Percentiles rank a stretch among this genome's conserved stretches.
phyloP scores from a whole-genome alignment of 2,888 invertebrate genomes.

The Eristalis intricaria region DNA sequence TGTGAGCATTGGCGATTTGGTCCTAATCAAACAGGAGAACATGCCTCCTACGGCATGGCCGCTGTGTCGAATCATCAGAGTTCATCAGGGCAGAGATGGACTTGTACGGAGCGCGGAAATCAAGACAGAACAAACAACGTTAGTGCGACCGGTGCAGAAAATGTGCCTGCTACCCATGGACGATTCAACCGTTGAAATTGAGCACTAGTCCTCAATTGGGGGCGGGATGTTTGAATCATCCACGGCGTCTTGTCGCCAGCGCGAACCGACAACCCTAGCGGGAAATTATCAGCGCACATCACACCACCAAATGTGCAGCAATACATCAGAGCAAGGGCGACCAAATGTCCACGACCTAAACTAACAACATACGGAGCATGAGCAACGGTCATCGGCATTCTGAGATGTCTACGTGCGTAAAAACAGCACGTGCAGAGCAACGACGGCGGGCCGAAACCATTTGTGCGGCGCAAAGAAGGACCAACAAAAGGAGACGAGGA shows the following conservation, averaged over 20 bases:
- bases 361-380: neutral
- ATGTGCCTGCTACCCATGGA: neutral
- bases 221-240: conserved; percentile 12
- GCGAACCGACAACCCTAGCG: neutral
- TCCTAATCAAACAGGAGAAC: conserved; percentile 5
- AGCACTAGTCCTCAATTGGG: conserved; percentile 24
- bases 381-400: neutral
- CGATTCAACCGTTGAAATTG: neutral
- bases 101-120: conserved; percentile 22
- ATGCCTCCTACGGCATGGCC: conserved; percentile 9
- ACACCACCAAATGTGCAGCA: neutral
- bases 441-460: no score
- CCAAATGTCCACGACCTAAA: neutral
- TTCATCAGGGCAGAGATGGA: conserved; percentile 8
- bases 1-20: neutral
- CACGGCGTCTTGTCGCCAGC: neutral
- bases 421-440: neutral
- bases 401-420: neutral
- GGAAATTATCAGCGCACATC: neutral
- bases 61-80: neutral
- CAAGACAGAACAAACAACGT: neutral
- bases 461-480: neutral
- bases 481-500: neutral
- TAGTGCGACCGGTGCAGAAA: no score
- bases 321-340: neutral